phyloP scores from a whole-genome alignment of 2,888 invertebrate genomes.

The Dynastes hyllus region DNA sequence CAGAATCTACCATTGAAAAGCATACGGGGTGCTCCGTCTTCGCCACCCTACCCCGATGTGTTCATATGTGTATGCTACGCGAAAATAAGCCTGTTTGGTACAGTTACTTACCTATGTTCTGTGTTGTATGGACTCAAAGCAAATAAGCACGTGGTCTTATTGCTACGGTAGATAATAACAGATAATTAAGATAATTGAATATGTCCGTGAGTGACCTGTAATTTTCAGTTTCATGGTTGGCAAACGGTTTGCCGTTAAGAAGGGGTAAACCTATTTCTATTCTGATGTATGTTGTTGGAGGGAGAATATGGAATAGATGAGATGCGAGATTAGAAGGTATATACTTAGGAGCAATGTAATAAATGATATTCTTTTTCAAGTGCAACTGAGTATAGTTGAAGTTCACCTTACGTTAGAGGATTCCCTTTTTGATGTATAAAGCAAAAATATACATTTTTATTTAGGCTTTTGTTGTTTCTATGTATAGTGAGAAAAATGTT shows the following conservation, averaged over 20 bases:
- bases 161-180: constrained; percentile 32
- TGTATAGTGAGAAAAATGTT: no score
- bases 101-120: constrained; percentile 7
- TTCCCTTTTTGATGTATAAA: no score
- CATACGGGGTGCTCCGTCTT: background rate
- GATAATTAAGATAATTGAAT: constrained; percentile 45
- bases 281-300: background rate
- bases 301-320: background rate
- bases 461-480: no score
- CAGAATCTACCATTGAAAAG: constrained; percentile 23
- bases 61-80: background rate
- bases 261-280: background rate
- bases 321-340: background rate
- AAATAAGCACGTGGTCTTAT: constrained; percentile 44
- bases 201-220: constrained; percentile 21
- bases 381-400: no score
- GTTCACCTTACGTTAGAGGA: no score
- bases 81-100: constrained; percentile 24
- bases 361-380: no score
- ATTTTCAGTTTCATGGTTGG: constrained; percentile 21
- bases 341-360: no score
- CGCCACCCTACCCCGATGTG: background rate
- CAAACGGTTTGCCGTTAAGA: background rate
- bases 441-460: no score
- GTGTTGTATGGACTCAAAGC: constrained; percentile 14